Conservation (phyloP, 2,797 vertebrate species). For the Oreochromis mossambicus region DNA sequence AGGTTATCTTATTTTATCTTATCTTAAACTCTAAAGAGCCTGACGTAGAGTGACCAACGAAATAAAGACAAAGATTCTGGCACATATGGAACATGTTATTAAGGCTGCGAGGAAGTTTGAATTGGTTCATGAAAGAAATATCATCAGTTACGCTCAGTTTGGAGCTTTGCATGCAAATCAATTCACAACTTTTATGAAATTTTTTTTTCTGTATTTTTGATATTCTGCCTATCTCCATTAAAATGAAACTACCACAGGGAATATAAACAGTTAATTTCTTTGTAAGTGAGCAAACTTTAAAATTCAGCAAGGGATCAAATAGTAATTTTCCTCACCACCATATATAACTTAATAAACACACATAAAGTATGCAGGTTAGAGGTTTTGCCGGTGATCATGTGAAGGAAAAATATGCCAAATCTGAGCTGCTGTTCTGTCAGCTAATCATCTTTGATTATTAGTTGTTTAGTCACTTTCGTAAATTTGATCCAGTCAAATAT, state of each 20-base stretch:
- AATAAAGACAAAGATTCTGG: background rate
- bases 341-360: too few species aligned
- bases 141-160: background rate
- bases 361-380: background rate
- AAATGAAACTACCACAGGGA: background rate
- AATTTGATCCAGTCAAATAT: background rate
- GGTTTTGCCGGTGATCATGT: background rate
- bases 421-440: background rate
- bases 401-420: background rate
- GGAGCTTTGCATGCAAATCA: background rate
- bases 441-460: background rate
- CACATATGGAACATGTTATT: background rate
- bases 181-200: background rate
- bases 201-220: background rate
- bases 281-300: too few species aligned
- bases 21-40: background rate
- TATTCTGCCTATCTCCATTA: background rate
- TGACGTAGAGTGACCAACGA: background rate
- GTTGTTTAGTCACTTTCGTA: background rate
- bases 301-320: too few species aligned
- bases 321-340: too few species aligned
- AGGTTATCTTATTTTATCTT: background rate
- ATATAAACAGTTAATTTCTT: too few species aligned
- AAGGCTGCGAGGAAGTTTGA: background rate
- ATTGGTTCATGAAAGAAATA: background rate